phyloP scores from a whole-genome alignment of 2,113 vertebrate genomes.

The Seriola rivoliana region DNA sequence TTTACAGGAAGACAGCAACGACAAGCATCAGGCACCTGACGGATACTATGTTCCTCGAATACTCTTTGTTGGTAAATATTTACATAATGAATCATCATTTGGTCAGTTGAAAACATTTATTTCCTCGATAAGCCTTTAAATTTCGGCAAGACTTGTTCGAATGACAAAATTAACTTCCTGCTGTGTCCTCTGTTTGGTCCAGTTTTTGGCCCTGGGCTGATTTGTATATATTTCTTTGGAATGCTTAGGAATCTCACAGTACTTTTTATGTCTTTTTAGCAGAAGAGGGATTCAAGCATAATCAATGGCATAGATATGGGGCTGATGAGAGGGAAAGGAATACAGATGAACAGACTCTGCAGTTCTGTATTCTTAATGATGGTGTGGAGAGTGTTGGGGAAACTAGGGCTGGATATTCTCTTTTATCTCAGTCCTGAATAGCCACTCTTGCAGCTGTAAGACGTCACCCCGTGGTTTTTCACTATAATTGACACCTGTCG shows the following conservation, averaged over 20 bases:
- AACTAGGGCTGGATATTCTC: not conserved
- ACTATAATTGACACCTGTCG: not conserved
- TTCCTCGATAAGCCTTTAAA: not conserved
- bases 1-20: slow-evolving; percentile 88
- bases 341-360: not conserved
- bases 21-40: slow-evolving; percentile 90
- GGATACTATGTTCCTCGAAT: slow-evolving; percentile 92
- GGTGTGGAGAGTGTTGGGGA: not conserved
- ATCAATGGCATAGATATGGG: not conserved
- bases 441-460: not conserved
- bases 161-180: not conserved
- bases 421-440: not conserved
- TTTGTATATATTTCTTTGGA: not conserved
- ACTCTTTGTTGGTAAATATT: slow-evolving; percentile 90
- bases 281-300: not conserved
- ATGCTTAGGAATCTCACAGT: not conserved
- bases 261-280: not conserved
- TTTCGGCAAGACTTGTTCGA: not conserved
- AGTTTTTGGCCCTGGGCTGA: not conserved
- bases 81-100: not conserved
- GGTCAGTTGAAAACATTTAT: not conserved
- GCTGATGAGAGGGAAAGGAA: not conserved
- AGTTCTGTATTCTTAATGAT: slow-evolving; percentile 1
- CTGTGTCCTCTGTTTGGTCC: too few relatives aligned
- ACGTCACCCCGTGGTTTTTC: not conserved